Evolutionary conservation across 2,797 vertebrate genomes (phyloP), one percentile per base, ranked within the genome.

Genomic region (Merluccius polli): DNA sequence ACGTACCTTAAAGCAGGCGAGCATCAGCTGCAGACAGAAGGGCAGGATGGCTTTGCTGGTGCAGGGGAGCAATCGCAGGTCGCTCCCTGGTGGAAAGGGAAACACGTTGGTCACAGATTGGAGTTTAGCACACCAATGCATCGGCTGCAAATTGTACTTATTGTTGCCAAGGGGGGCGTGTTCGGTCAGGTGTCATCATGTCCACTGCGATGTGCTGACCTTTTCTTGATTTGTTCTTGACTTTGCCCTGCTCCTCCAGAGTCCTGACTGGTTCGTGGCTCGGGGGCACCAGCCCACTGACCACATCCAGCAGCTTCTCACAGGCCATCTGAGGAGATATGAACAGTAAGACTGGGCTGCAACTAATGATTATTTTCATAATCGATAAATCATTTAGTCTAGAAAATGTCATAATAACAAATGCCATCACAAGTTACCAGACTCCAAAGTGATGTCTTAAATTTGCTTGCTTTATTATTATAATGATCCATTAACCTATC

Each of bases 1-100:
- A n/a, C 41, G 1, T 52, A 99, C 98, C 96, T 99, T 99, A 82
- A 99, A 98, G 88, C 97, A 98, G 78, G 98, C 96, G 38, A 99
- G 83, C 93, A 99, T 93, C 13, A 99, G 89, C 83, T 98, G 97
- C 76, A 99, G 93, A 86, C 97, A 98, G 89, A 97, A 99, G 0
- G 96, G 98, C 91, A 99, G 93, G 80, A 99, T 86, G 36, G 95
- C 93, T 90, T 95, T 97, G 76, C 94, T 97, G 83, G 95, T 98
- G 87, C 97, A 99, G 0, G 97, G 96, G 84, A 98, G 93, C 41
- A 99, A 93, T 82, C 96, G 94, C 81, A 99, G 90, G 84, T 99
- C 98, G 16, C 92, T 96, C 76, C 94, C 97, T 99, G 82, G n/a
- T 73, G n/a, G 36, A 63, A 8, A 82, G 2, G 82, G 67, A 75